phyloP scores from a whole-genome alignment of 2,797 vertebrate genomes.

The Allobates femoralis region DNA sequence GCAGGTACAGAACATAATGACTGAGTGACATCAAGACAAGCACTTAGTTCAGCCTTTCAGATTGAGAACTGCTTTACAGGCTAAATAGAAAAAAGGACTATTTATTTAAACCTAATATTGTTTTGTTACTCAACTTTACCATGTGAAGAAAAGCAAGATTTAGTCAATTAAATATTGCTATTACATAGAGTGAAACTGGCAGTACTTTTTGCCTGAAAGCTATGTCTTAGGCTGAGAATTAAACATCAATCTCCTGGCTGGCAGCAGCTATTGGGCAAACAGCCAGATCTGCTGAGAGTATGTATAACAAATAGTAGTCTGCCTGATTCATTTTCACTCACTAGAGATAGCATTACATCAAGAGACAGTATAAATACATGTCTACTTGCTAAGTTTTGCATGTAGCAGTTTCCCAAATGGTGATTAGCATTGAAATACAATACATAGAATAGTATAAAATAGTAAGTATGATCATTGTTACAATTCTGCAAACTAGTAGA shows the following conservation, averaged over 20 bases:
- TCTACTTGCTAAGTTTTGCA: constrained; percentile 37
- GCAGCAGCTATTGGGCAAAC: constrained; percentile 61
- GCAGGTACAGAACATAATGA: not conserved
- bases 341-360: constrained; percentile 55
- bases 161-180: constrained; percentile 62
- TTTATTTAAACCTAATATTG: constrained; percentile 51
- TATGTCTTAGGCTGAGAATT: constrained; percentile 59
- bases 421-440: constrained; percentile 16
- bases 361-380: constrained; percentile 43
- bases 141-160: constrained; percentile 58
- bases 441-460: not conserved
- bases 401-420: constrained; percentile 21
- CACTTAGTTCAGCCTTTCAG: constrained; percentile 17
- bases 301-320: constrained; percentile 63
- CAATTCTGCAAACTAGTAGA: not conserved
- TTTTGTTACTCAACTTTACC: constrained; percentile 57
- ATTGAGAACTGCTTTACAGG: not conserved
- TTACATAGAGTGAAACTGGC: constrained; percentile 59
- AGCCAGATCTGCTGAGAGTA: constrained; percentile 58
- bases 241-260: constrained; percentile 61
- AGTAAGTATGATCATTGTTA: not conserved
- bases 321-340: constrained; percentile 62
- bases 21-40: constrained; percentile 28
- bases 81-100: constrained; percentile 38
- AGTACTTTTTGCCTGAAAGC: constrained; percentile 59